phyloP scores from a whole-genome alignment of 2,797 vertebrate genomes.

The Tokudaia muenninki region DNA sequence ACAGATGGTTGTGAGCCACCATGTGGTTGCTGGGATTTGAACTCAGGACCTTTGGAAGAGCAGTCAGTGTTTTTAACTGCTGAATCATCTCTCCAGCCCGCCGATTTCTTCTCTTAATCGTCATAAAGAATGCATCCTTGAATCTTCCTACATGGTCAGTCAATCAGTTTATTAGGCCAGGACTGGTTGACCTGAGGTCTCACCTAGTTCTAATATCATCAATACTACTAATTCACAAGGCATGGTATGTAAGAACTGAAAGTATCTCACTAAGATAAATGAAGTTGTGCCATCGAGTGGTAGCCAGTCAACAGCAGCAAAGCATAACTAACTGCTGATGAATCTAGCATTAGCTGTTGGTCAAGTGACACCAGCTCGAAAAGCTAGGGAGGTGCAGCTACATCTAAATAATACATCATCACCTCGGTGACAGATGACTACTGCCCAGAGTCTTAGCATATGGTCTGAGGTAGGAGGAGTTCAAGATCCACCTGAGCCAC shows the following conservation, averaged over 20 bases:
- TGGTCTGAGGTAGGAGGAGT: neutral
- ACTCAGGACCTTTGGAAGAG: neutral
- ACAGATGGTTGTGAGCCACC: neutral
- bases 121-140: neutral
- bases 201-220: neutral
- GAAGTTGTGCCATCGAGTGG: neutral
- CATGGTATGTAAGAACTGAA: neutral
- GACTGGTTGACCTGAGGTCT: neutral
- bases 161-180: neutral
- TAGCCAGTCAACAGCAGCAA: neutral
- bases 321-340: neutral
- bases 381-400: neutral
- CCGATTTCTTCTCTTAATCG: neutral
- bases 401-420: neutral
- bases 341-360: neutral
- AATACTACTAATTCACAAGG: neutral
- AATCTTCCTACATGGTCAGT: neutral
- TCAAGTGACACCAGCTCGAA: neutral
- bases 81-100: neutral
- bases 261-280: neutral
- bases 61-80: neutral
- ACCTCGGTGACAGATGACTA: neutral
- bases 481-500: neutral
- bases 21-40: neutral
- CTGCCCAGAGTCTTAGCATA: neutral